These are phyloP conservation scores for Drosophila sucinea DNA, from an alignment of 1,140 invertebrate genomes.

Conservation along the genomic window DNA sequence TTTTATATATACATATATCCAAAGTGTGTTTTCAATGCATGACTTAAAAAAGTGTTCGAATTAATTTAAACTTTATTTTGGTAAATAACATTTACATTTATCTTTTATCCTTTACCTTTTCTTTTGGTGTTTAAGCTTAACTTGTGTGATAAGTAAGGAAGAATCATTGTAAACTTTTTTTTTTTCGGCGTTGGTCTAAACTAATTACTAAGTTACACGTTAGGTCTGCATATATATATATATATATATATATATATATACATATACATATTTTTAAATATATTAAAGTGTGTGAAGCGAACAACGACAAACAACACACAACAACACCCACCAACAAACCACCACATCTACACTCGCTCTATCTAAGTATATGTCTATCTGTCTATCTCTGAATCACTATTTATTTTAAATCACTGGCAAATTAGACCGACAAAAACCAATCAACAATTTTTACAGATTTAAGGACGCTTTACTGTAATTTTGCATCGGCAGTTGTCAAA, in stretches of 20 bases:
- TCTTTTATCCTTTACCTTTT: constrained; percentile 22
- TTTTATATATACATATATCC: constrained; percentile 63
- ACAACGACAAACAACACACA: constrained; percentile 14
- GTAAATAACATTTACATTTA: constrained; percentile 70
- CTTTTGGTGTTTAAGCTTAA: constrained; percentile 68
- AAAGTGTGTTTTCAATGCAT: constrained; percentile 72
- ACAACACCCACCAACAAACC: constrained; percentile 21
- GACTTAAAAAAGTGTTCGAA: constrained; percentile 30
- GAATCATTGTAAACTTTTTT: constrained; percentile 48
- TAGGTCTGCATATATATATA: background rate
- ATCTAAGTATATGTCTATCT: background rate
- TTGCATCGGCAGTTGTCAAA: constrained; percentile 79
- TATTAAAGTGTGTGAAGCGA: constrained; percentile 5
- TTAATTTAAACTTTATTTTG: constrained; percentile 47
- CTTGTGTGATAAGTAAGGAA: constrained; percentile 48
- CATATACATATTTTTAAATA: background rate
- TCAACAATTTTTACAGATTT: constrained; percentile 83
- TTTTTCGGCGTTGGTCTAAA: constrained; percentile 56
- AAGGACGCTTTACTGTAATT: constrained; percentile 82
- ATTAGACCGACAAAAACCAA: constrained; percentile 63
- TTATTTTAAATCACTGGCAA: constrained; percentile 41
- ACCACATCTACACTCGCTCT: background rate
- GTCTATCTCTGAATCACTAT: constrained; percentile 19
- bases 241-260: no score
- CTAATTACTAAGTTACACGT: constrained; percentile 21